Evolutionary conservation across 2,113 vertebrate genomes (phyloP), one percentile per base, ranked within the genome.

Genomic region (Epinephelus cyanopodus): DNA sequence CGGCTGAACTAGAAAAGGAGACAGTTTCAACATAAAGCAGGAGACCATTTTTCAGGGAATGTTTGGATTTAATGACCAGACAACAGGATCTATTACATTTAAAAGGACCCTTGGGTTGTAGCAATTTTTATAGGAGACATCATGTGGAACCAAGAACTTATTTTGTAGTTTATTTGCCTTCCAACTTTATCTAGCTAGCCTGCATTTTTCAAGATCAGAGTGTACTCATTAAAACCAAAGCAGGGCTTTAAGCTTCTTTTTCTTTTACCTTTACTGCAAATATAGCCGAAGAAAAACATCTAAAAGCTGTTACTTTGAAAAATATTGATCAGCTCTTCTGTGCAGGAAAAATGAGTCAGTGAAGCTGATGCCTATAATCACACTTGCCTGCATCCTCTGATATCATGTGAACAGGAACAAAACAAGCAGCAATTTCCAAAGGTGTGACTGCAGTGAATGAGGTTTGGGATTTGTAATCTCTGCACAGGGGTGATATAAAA

Each of bases 31-130:
- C 39, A 73, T 37, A 58, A 13, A 70, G 19, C 7, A 23, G n/a
- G 57, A 37, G 10, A 65, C 29, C 29, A 52, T 75, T 70, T 84
- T 65, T 75, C 3, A 74, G 25, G 23, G 19, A 27, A 29, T 18
- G 25, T 9, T 71, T 63, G n/a, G 27, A 37, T 50, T 15, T 5
- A 74, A 65, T 61, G 66, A 11, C 53, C 3, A 5, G 12, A 45
- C 50, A 4, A 15, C 37, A n/a, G 18, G 18, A 56, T 64, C 37
- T 64, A 48, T 72, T 64, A 48, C 42, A 18, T 27, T 13, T 48
- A n/a, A 48, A 63, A 45, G 47, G 48, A 56, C 50, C 60, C 19
- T 2, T 3, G 19, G 19, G 48, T 47, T 64, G 29, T 33, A 21
- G 7, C 42, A 17, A 25, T 18, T 29, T 78, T 29, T 63, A 45